Percentiles rank a stretch among this genome's conserved stretches.
Conservation (phyloP, 1,140 invertebrate genomes). For the Dendrolimus kikuchii region DNA sequence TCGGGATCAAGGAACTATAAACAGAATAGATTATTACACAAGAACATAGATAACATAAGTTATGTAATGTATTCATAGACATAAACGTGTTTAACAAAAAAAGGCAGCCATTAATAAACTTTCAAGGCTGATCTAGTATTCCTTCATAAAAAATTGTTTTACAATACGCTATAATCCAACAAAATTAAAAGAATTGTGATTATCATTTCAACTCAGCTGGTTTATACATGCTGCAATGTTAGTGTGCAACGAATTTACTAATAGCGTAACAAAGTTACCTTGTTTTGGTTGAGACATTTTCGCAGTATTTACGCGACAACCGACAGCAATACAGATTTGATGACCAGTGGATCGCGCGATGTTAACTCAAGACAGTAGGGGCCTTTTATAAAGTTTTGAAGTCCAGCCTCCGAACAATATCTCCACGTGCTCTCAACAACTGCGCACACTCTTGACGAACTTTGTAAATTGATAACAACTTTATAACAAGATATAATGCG, state of each 20-base stretch:
- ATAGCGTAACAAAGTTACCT: background rate
- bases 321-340: constrained; percentile 11
- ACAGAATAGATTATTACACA: too few species aligned
- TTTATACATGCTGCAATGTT: background rate
- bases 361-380: constrained; percentile 23
- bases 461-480: constrained; percentile 22
- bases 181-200: too few species aligned
- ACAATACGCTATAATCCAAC: too few species aligned
- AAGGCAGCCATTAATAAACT: too few species aligned
- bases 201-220: too few species aligned
- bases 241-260: background rate
- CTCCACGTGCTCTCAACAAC: constrained; percentile 42
- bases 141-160: too few species aligned
- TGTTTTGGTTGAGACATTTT: constrained; percentile 2
- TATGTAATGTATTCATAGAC: too few species aligned
- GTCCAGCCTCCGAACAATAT: constrained; percentile 26
- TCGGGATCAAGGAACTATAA: too few species aligned
- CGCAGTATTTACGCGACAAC: background rate
- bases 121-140: too few species aligned
- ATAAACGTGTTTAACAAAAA: too few species aligned
- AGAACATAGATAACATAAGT: too few species aligned
- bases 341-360: constrained; percentile 30
- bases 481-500: constrained; percentile 3
- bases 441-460: constrained; percentile 31
- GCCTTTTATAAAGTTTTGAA: constrained; percentile 60